Evolutionary conservation across 2,888 invertebrate species (phyloP), one percentile per base, ranked within the genome.

Genomic region (Apodemia mormo): DNA sequence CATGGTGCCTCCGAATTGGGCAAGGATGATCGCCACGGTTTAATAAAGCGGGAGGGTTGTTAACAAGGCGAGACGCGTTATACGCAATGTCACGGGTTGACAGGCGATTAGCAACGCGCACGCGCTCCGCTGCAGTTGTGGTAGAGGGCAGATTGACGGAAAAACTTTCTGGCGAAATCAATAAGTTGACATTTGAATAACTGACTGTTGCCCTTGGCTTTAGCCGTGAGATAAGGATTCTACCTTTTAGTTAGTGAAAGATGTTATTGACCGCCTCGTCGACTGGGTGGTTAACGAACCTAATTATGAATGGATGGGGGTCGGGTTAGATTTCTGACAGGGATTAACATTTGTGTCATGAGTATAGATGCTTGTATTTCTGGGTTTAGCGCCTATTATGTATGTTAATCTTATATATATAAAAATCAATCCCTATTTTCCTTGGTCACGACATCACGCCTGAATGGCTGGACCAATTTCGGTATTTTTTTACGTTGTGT

Each of bases 81-180:
- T 78, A 79, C 78, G 80, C 80, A 81, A 82, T 87, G 88, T 89
- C 86, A 90, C 85, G 90, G 84, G 81, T 83, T 86, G 86, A 89
- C 88, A 82, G 80, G 76, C 82, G 82, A 91, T 92, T 92, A 76
- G 89, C 73, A 78, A 83, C 87, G 90, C 90, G 83, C 89, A 90
- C 84, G 86, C 86, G 87, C 76, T 72, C 70, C 69, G 66, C 65
- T 76, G 74, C 72, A 70, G 69, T 71, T 73, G 73, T 54, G 72
- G 73, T 73, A 30, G 61, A 52, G 52, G 52, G 52, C 52, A 52
- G n/a, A n/a, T 52, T 14, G 52, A 14, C 52, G 52, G 52, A 52
- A 52, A 52, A 52, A n/a, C 52, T 49, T 49, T 49, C n/a, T 14
- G 49, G 49, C 14, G 49, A 49, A 49, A 49, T 49, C 49, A 49